A percentile compares a stretch with the other conserved stretches of the same genome.
phyloP scores from a whole-genome alignment of 2,113 vertebrate species.

The Chauna torquata region DNA sequence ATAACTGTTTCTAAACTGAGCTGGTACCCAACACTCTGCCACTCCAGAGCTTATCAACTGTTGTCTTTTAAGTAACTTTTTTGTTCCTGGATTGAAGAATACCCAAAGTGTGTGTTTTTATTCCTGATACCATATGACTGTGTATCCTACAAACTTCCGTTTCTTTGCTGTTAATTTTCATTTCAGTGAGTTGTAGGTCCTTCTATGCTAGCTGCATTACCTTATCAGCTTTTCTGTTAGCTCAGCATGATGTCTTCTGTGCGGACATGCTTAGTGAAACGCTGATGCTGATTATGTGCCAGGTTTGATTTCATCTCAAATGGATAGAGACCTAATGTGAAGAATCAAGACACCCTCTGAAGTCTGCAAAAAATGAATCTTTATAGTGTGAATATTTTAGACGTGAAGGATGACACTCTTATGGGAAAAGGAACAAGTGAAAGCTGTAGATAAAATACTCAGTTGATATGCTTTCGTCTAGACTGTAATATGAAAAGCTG shows the following conservation, averaged over 20 bases:
- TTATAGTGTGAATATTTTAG: not conserved
- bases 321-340: not conserved
- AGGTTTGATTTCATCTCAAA: not conserved
- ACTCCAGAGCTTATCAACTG: not conserved
- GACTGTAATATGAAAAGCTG: not conserved
- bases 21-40: not conserved
- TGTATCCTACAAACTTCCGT: not conserved
- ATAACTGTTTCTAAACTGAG: not conserved
- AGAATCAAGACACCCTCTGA: slow-evolving; percentile 1
- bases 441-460: not conserved
- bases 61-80: not conserved
- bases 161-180: not conserved
- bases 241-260: not conserved
- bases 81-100: slow-evolving; percentile 43
- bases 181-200: not conserved
- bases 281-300: not conserved
- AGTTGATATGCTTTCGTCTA: not conserved
- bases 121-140: not conserved
- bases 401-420: not conserved
- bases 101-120: not conserved
- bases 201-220: not conserved
- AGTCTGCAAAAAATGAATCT: not conserved
- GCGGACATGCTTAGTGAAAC: not conserved
- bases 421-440: not conserved
- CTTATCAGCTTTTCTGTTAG: not conserved